Conservation (phyloP, 2,797 vertebrate genomes). For the Toxotes lorentzi region DNA sequence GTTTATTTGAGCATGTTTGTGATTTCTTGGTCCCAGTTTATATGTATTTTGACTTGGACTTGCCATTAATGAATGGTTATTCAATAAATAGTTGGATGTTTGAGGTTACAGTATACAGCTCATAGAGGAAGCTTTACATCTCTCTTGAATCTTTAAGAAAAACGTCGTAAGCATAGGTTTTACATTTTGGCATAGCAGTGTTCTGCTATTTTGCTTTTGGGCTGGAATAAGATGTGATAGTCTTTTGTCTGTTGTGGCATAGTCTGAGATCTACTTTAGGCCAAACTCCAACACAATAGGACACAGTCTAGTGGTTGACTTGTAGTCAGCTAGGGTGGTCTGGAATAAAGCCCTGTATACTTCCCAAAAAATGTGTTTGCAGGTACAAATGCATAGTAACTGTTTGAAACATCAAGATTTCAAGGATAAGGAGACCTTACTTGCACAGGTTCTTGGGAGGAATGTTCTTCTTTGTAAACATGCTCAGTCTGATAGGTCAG, state of each 20-base stretch:
- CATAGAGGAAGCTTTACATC: not conserved
- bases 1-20: fast-evolving
- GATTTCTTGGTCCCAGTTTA: not conserved
- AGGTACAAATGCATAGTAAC: too few species aligned
- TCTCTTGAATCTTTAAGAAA: not conserved
- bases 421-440: too few species aligned
- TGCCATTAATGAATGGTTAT: not conserved
- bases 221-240: not conserved
- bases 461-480: too few species aligned
- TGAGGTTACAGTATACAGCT: not conserved
- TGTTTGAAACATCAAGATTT: too few species aligned
- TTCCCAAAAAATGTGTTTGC: too few species aligned
- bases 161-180: not conserved
- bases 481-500: too few species aligned
- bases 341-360: not conserved
- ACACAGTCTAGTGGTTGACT: not conserved
- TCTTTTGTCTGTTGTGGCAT: not conserved
- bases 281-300: not conserved
- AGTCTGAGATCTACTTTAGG: not conserved
- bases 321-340: not conserved
- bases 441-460: too few species aligned
- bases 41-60: not conserved
- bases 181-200: not conserved
- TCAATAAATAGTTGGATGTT: not conserved
- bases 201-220: not conserved